Conservation (phyloP, 2,113 vertebrate species). For the Acrocephalus arundinaceus region DNA sequence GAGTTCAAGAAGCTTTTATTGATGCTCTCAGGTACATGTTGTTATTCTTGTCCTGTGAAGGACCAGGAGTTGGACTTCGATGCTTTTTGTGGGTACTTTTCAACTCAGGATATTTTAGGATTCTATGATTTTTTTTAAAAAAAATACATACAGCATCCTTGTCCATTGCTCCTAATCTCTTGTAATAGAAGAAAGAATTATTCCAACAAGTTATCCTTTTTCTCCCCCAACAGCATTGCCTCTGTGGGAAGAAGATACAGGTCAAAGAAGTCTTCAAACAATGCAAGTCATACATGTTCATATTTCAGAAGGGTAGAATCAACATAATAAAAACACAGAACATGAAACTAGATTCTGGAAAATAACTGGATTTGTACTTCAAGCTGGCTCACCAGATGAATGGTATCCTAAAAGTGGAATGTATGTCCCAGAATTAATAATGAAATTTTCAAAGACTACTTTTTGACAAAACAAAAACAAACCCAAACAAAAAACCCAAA, state of each 20-base stretch:
- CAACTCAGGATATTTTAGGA: not conserved
- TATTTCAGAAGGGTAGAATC: not conserved
- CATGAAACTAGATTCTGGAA: not conserved
- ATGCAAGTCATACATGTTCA: fast-evolving
- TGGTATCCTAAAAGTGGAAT: not conserved
- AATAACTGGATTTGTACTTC: not conserved
- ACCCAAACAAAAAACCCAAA: too few relatives aligned
- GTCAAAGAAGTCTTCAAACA: not conserved
- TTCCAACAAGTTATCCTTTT: not conserved
- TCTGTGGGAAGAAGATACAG: not conserved
- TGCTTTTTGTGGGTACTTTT: not conserved
- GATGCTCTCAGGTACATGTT: not conserved
- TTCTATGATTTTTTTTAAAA: not conserved
- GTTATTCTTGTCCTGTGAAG: not conserved
- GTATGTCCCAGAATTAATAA: not conserved
- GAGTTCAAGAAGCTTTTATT: not conserved
- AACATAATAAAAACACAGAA: not conserved
- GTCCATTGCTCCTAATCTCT: not conserved
- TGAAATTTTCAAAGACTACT: not conserved
- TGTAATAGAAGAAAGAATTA: not conserved
- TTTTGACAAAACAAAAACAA: not conserved
- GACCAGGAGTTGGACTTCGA: not conserved
- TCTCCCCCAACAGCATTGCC: not conserved
- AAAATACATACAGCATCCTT: not conserved
- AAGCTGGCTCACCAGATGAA: not conserved